Base-by-base conservation (phyloP, 2,113 vertebrate genomes). In the Passer montanus region DNA sequence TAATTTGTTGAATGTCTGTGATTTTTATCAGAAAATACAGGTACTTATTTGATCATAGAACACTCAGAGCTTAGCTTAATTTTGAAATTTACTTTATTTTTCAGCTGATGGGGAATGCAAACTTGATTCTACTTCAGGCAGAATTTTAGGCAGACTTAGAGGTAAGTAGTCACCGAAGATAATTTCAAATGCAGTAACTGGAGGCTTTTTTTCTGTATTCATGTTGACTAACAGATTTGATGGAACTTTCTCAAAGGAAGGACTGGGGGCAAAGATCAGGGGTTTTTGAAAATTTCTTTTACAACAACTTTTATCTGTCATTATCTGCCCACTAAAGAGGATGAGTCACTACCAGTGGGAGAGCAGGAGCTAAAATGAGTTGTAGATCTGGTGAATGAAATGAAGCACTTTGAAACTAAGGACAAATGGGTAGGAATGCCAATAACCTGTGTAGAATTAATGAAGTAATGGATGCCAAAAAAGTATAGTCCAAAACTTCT, bases 61-160 rank as follows among this genome's bases (percentile, higher is more conserved):
- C 56, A 21, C 17, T 68, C 41, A 1, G 15, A 5, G 8, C 72
- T 70, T 67, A 62, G 31, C 56, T 97, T 55, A 64, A 88, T 94
- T 95, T 93, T 95, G 15, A 97, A 97, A 97, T 96, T 16, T 97
- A 22, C 69, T 69, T 76, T 97, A 81, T 97, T 95, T 96, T 95
- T 94, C 43, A 99, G 98, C 98, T 95, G 98, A 97, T 89, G 97
- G 95, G 92, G 99, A 99, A 39, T 98, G 98, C 87, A 99, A 99
- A 97, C 89, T 98, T 75, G 98, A 99, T 77, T 95, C 98, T 84
- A 98, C 94, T 96, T 98, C 99, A 86, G 98, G 98, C 96, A 99
- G 99, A 96, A 98, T 99, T 72, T 96, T 99, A 96, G 99, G 99
- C 95, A 99, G 98, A 98, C 98, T 99, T 85, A 98, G 98, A 98